Evolutionary conservation across 2,797 vertebrate genomes (phyloP).

Genomic region (Perdix hodgsoniae): DNA sequence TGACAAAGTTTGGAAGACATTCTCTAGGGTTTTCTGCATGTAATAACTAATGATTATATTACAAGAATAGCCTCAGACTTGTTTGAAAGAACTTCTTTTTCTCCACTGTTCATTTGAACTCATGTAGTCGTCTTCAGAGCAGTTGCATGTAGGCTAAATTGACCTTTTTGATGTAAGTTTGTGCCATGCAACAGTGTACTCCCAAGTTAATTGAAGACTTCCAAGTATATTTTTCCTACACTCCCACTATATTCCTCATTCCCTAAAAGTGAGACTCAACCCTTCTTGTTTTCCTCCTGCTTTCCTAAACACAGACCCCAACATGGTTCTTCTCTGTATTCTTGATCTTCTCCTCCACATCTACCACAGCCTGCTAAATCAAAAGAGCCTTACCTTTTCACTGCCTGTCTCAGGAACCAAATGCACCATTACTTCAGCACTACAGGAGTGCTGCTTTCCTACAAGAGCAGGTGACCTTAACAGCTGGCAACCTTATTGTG

Average conservation of each 20-base stretch:
- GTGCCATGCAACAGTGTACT: not conserved
- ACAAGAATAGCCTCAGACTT: not conserved
- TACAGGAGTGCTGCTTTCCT: not conserved
- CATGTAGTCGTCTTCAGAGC: not conserved
- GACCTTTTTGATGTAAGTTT: not conserved
- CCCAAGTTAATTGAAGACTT: not conserved
- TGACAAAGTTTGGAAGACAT: slow-evolving; percentile 2
- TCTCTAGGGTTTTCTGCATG: not conserved
- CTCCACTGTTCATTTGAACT: not conserved
- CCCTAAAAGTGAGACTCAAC: not conserved
- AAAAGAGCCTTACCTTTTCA: not conserved
- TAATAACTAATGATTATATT: not conserved
- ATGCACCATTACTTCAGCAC: not conserved
- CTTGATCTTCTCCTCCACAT: not conserved
- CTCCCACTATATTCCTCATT: not conserved
- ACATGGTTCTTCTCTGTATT: not conserved
- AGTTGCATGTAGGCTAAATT: not conserved
- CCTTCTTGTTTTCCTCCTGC: fast-evolving
- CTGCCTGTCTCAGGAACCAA: fast-evolving
- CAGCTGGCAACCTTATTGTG: not conserved
- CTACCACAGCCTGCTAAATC: not conserved
- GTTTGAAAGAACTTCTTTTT: not conserved
- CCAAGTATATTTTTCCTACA: not conserved
- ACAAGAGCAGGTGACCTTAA: not conserved
- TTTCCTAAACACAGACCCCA: not conserved